Base-by-base conservation (phyloP, 2,888 invertebrate genomes). In the Altica lythri region DNA sequence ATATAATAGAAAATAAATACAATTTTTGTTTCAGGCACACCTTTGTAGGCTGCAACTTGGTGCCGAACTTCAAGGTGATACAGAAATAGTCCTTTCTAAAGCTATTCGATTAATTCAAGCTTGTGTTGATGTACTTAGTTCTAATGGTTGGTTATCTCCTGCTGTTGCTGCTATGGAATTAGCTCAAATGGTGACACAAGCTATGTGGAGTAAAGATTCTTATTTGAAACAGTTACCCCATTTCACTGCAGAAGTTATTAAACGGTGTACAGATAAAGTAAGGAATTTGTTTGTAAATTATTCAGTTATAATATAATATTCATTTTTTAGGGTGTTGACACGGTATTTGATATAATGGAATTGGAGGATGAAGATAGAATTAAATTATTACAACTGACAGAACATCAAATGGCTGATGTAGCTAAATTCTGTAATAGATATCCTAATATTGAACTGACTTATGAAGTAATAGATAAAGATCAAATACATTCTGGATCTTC, bases 81-180 rank as follows among this genome's bases (percentile, higher is more conserved):
- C 96, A 0, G 95, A 96, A 68, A 75, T 85, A 1, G 92, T 98
- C 1, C 82, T 99, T 4, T 85, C 89, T 61, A 92, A 88, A 80
- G 90, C 92, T 0, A 89, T 92, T 56, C 40, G 92, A 0, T 77
- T 93, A 45, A 92, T 93, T 72, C 92, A 92, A 72, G 99, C 99
- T 0, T 99, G 98, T 76, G 98, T 99, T 19, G 85, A 95, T 76
- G 95, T 95, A 6, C 77, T 95, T 27, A 91, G 90, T 72, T 94
- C 94, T 35, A 97, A 96, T 68, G 98, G 99, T 22, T 99, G 99
- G 99, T 80, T 99, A 43, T 88, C 94, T 0, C 98, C 99, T 0
- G 99, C 98, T 2, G 92, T 99, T 30, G 95, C 97, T 12, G 97
- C 98, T 68, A 99, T 99, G 99, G 99, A 99, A 78, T 80, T 99